Conservation (phyloP, 2,888 invertebrate species). For the Drosophila robusta region DNA sequence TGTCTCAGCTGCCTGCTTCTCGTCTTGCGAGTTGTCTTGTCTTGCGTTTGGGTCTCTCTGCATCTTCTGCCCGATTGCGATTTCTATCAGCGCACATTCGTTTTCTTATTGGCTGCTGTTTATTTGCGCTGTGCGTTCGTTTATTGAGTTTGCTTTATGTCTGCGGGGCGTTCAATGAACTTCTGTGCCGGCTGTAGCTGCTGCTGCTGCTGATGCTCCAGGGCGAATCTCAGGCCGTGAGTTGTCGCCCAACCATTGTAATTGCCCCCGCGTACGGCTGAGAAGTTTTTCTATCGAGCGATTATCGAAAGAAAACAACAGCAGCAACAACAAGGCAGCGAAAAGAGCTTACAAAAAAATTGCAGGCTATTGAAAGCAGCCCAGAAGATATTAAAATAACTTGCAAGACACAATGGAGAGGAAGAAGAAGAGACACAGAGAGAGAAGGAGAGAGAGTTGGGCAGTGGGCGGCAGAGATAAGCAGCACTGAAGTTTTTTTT, state of each 20-base stretch:
- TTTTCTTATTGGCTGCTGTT: slow-evolving; percentile 79
- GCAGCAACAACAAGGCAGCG: slow-evolving; percentile 11
- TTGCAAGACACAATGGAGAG: slow-evolving; percentile 57
- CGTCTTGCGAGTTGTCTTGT: slow-evolving; percentile 24
- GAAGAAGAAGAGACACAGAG: slow-evolving; percentile 13
- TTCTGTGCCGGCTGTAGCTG: slow-evolving; percentile 33
- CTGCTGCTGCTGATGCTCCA: slow-evolving; percentile 4
- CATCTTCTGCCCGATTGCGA: slow-evolving; percentile 61
- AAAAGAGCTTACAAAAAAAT: slow-evolving; percentile 27
- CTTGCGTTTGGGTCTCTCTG: slow-evolving; percentile 26
- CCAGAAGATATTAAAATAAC: slow-evolving; percentile 73
- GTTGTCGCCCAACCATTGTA: slow-evolving; percentile 47
- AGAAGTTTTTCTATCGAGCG: slow-evolving; percentile 50
- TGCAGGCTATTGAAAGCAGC: slow-evolving; percentile 54
- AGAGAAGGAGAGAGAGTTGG: slow-evolving; percentile 14
- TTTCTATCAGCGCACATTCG: slow-evolving; percentile 73
- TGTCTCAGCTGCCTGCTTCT: slow-evolving; percentile 20
- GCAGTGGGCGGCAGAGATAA: slow-evolving; percentile 34
- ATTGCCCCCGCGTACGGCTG: slow-evolving; percentile 26
- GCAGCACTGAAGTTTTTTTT: slow-evolving; percentile 29
- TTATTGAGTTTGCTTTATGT: slow-evolving; percentile 76
- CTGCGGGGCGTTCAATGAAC: slow-evolving; percentile 72
- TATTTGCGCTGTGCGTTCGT: slow-evolving; percentile 73
- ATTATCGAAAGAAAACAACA: slow-evolving; percentile 47
- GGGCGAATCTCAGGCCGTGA: slow-evolving; percentile 25